Evolutionary conservation across 1,140 invertebrate species (phyloP), one percentile per base, ranked within the genome.

Genomic region (Cotesia chilonis): DNA sequence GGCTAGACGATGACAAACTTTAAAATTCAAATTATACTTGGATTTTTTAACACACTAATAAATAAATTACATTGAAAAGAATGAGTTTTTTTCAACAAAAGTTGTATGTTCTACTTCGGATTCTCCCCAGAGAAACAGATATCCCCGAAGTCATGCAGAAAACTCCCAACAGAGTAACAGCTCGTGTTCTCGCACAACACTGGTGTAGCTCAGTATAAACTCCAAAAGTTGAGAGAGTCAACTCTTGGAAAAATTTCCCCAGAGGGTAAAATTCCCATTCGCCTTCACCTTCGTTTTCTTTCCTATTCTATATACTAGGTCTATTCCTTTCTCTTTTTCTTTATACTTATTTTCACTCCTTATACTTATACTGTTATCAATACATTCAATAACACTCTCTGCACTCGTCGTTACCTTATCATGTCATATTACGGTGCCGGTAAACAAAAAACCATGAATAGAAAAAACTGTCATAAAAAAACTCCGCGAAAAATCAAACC

Each of bases 191-290:
- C 41, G 10, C 10, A 47, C 41, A 47, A 47, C 41, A 47, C 41
- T 47, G 10, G 5, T 28, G 12, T 28, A 28, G 28, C 28, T 20
- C 60, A 7, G n/a, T 4, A 47, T 10, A 70, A 70, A 70, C 60
- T 63, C 60, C 41, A 54, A 70, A 70, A 36, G 52, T 41, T 41
- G 41, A 47, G 41, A 47, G 47, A 60, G 57, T 70, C 37, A 70
- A 70, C 68, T 70, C 51, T 61, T 51, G 17, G 17, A 64, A 70
- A 70, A 63, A 70, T 63, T 70, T 70, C 68, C 68, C 68, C 20
- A 28, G 59, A 63, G 68, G 60, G 37, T 37, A 36, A 47, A 12
- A 63, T 63, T 6, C 36, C 35, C 14, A n/a, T 41, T 12, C 35
- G 35, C 12, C 10, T 63, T 63, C 36, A 37, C 36, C 37, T 37